Evolutionary conservation across 2,888 invertebrate genomes (phyloP).

Genomic region (Dusona sp.): DNA sequence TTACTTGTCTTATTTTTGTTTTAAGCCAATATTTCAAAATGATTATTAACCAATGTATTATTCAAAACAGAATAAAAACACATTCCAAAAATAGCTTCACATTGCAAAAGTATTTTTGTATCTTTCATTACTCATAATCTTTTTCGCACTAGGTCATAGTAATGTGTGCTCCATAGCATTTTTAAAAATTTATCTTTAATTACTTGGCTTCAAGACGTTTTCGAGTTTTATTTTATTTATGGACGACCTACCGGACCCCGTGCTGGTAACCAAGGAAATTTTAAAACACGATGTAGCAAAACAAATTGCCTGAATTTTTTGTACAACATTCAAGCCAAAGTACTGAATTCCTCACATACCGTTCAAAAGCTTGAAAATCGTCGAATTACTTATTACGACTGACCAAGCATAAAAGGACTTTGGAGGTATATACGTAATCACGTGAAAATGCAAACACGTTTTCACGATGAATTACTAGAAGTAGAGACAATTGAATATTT

Average conservation of each 20-base stretch:
- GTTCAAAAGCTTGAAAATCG: neutral
- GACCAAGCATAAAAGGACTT: neutral
- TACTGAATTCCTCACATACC: neutral
- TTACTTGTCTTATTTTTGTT: neutral
- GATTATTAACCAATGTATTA: neutral
- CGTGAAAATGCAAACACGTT: neutral
- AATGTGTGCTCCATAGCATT: neutral
- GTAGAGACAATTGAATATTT: neutral
- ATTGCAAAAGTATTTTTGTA: neutral
- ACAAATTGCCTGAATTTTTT: neutral
- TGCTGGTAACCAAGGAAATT: neutral
- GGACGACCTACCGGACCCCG: neutral
- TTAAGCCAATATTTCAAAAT: neutral
- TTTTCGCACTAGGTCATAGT: neutral
- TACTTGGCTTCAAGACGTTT: slow-evolving; percentile 9
- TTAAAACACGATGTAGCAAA: neutral
- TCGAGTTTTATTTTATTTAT: slow-evolving; percentile 23
- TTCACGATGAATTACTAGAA: neutral
- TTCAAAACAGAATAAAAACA: neutral
- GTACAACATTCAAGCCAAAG: neutral
- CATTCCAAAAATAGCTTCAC: neutral
- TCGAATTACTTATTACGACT: neutral
- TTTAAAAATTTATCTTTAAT: slow-evolving; percentile 32
- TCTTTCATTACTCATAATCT: neutral
- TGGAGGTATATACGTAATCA: too few relatives aligned